A percentile compares a stretch with the other conserved stretches of the same genome.
Conservation (phyloP, 2,888 invertebrate genomes). For the Emmelina monodactyla region DNA sequence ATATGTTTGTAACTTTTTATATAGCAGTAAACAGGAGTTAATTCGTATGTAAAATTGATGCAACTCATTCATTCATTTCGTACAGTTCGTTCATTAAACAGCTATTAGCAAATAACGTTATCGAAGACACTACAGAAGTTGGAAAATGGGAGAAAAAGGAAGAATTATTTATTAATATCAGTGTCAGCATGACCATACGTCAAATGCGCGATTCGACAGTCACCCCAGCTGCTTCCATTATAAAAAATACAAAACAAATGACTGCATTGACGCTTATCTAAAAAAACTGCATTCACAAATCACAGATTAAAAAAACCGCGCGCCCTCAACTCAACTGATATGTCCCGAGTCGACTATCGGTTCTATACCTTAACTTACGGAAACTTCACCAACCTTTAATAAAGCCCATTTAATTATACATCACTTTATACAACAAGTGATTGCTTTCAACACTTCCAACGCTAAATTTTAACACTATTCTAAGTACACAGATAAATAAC, state of each 20-base stretch:
- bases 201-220: neutral
- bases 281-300: constrained; percentile 45
- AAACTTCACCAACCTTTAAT: constrained; percentile 63
- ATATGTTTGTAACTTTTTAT: too few species aligned
- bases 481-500: constrained; percentile 29
- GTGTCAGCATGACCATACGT: too few species aligned
- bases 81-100: neutral
- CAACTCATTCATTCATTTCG: too few species aligned
- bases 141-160: too few species aligned
- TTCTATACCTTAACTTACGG: constrained; percentile 33
- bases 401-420: too few species aligned
- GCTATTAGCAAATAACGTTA: neutral
- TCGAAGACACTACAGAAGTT: too few species aligned
- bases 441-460: too few species aligned
- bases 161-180: too few species aligned
- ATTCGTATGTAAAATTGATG: too few species aligned
- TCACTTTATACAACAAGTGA: too few species aligned
- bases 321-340: constrained; percentile 39
- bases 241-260: constrained; percentile 27
- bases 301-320: constrained; percentile 48
- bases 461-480: too few species aligned
- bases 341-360: constrained; percentile 30
- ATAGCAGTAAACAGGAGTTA: too few species aligned
- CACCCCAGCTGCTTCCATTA: constrained; percentile 7
- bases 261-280: constrained; percentile 24